Evolutionary conservation across 2,113 vertebrate genomes (phyloP), one percentile per base, ranked within the genome.

Genomic region (Oplegnathus fasciatus): DNA sequence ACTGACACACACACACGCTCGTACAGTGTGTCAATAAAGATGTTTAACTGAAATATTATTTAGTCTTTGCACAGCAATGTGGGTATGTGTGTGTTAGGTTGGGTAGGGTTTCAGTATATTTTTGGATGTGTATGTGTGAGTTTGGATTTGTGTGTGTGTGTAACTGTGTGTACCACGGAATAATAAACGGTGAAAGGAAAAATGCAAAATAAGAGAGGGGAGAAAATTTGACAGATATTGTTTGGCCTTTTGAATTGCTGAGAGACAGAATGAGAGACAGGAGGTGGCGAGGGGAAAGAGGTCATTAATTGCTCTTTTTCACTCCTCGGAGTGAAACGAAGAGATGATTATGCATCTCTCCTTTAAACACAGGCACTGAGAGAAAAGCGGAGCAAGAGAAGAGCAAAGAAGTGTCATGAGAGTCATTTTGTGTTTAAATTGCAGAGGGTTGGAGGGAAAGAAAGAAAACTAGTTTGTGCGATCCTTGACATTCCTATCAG

Each of bases 261-360:
- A 68, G 46, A 77, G 75, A 84, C 61, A 40, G 65, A 44, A 4
- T 26, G 64, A 28, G 54, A 72, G 54, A 57, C 6, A 6, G 22
- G 26, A 61, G 50, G 6, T 4, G n/a, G 8, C 18, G 83, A 68
- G 80, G 61, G 60, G 22, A 61, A 72, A 30, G 28, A 57, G 50
- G 82, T 85, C 54, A 40, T 82, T 78, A 64, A 77, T 83, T 87
- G 68, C 34, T 80, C 58, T 55, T 71, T 58, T 75, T 80, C 40
- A 2, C n/a, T 78, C 55, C 52, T 64, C n/a, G 0, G 62, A 78
- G 60, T 46, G 9, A 82, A 77, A 60, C 57, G n/a, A 20, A 46
- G 3, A 10, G 58, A 81, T 54, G 66, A 75, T 68, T 67, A 60
- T 34, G n/a, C 5, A 1, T 48, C 61, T 60, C 22, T 68, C 64